Conservation (phyloP, 2,113 vertebrate genomes). For the Stictonetta naevosa region DNA sequence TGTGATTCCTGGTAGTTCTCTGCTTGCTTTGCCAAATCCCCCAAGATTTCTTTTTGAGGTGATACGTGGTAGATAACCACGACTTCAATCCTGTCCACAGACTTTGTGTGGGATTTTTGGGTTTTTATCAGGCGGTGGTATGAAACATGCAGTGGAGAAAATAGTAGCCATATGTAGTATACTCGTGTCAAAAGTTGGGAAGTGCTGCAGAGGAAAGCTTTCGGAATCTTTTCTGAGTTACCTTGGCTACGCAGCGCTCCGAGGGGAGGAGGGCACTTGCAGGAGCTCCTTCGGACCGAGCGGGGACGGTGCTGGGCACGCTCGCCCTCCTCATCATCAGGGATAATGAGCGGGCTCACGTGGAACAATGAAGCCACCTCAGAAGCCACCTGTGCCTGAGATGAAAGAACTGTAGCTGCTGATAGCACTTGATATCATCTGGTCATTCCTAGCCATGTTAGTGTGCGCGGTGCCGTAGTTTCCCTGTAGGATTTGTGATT, state of each 20-base stretch:
- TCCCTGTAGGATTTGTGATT: too few relatives aligned
- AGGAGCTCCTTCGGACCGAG: too few relatives aligned
- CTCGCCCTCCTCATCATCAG: too few relatives aligned
- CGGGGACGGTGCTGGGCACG: too few relatives aligned
- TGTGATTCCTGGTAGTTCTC: constrained; percentile 14
- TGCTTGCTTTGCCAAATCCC: constrained; percentile 45
- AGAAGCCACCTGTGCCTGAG: background rate
- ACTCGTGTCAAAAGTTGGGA: background rate
- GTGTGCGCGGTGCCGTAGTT: background rate
- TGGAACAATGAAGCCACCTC: too few relatives aligned
- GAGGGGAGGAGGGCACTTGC: too few relatives aligned
- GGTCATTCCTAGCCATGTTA: background rate
- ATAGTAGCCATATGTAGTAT: background rate
- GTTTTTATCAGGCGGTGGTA: background rate
- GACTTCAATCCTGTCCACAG: background rate
- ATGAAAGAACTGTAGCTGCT: too few relatives aligned
- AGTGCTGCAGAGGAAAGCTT: background rate
- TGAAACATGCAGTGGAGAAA: background rate
- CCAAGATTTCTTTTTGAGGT: background rate
- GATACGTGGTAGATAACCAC: background rate
- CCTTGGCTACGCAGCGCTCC: background rate
- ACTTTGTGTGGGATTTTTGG: constrained; percentile 24
- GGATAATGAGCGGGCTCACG: background rate
- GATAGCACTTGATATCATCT: too few relatives aligned
- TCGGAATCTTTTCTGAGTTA: background rate